A percentile compares a stretch with the other conserved stretches of the same genome.
Evolutionary conservation across 2,113 vertebrate species (phyloP).

Genomic region (Morphnarchus princeps): DNA sequence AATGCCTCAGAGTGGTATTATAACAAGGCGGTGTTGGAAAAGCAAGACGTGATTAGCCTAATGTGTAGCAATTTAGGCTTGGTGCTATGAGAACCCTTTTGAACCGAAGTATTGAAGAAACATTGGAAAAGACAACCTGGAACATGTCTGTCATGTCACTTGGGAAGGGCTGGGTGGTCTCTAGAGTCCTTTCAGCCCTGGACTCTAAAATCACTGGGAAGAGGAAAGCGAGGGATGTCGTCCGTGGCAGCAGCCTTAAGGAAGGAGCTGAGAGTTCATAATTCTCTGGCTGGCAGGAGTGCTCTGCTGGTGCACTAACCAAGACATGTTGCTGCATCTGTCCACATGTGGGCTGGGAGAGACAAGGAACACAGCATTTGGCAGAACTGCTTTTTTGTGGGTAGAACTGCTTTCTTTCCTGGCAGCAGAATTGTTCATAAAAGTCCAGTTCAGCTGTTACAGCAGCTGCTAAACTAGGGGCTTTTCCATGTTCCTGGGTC

Average conservation of each 20-base stretch:
- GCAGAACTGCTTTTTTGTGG: background rate
- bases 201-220: background rate
- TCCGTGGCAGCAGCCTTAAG: background rate
- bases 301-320: background rate
- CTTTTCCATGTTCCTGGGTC: background rate
- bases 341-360: background rate
- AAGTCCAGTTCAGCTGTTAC: background rate
- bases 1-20: background rate
- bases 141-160: background rate
- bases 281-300: background rate
- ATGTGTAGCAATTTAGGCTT: background rate
- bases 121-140: background rate
- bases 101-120: background rate
- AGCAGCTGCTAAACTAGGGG: background rate
- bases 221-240: fast-evolving
- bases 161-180: background rate
- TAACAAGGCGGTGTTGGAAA: fast-evolving
- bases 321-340: background rate
- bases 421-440: background rate
- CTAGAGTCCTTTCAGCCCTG: background rate
- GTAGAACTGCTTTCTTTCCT: background rate
- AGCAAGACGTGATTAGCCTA: background rate
- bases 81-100: background rate
- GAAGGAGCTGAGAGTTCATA: background rate
- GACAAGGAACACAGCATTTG: background rate